Base-by-base conservation (phyloP, 2,888 invertebrate species). In the Empis livida region DNA sequence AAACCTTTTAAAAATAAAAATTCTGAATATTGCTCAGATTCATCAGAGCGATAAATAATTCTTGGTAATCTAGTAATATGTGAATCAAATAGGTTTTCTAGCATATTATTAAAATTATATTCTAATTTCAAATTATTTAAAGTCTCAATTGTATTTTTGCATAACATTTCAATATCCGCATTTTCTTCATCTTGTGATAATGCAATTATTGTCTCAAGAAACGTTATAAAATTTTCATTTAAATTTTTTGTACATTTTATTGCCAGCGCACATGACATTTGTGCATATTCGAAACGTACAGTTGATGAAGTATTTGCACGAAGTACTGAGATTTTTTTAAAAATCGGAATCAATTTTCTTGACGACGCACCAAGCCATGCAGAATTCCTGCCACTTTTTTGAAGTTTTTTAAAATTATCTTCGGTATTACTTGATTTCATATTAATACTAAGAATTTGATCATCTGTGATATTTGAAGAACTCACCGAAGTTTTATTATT, bases 1-100 rank as follows among this genome's bases (percentile, higher is more conserved):
- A 85, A 84, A 4, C 85, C 86, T 52, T 77, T 74, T 1, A 87
- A 55, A 43, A 82, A 74, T 57, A 79, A 76, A 42, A 88, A 62
- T 6, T 76, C 74, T 0, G 76, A 68, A 20, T 79, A 60, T 61
- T 85, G 84, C 54, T 79, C 74, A 2, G 58, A 61, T 23, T 77
- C 74, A 56, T 83, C 84, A 76, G 77, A 75, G 57, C 79, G 79
- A 55, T 84, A 72, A 51, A 82, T 65, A 35, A 73, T 73, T 52
- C 82, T 72, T 0, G 87, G 86, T 56, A 86, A 59, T 53, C 72
- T 73, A 13, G 71, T 75, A 1, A 86, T 15, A 74, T 70, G 49
- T 62, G 56, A 53, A 43, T 65, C 63, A 78, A 82, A 59, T 72
- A 80, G 53, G 76, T 79, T 55, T 77, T 78, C 49, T 76, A 62